Percentiles rank a stretch among this genome's conserved stretches.
Evolutionary conservation across 2,888 invertebrate genomes (phyloP).

Genomic region (Morinoia aosen): DNA sequence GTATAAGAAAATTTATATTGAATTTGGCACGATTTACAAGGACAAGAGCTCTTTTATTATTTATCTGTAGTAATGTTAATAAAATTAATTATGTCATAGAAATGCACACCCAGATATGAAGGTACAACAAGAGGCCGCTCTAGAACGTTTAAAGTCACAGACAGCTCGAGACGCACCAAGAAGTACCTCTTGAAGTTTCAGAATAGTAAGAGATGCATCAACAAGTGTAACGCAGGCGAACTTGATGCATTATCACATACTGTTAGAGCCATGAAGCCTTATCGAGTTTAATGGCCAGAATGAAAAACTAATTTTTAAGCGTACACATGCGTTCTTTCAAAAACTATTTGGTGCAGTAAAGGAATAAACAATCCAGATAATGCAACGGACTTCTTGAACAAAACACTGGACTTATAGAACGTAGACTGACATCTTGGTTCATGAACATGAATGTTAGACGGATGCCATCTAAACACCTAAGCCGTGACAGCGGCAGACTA

Average conservation of each 20-base stretch:
- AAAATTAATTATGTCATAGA: neutral
- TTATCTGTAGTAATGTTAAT: neutral
- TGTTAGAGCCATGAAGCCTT: neutral
- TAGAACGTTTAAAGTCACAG: neutral
- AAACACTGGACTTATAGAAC: neutral
- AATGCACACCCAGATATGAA: constrained; percentile 35
- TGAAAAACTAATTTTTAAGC: neutral
- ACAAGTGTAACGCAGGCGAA: neutral
- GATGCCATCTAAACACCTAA: neutral
- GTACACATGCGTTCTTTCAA: neutral
- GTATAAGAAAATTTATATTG: constrained; percentile 47
- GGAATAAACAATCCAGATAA: neutral
- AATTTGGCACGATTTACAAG: constrained; percentile 47
- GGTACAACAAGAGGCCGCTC: neutral
- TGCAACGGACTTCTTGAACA: neutral
- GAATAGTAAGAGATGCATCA: neutral
- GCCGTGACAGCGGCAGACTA: neutral
- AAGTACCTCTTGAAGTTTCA: neutral
- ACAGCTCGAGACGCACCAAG: neutral
- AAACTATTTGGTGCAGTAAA: neutral
- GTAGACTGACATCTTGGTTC: neutral
- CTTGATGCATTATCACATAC: neutral
- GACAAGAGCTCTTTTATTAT: neutral
- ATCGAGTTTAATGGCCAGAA: neutral
- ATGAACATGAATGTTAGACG: neutral